Base-by-base conservation (phyloP, 2,113 vertebrate species). In the Cottus gobio region DNA sequence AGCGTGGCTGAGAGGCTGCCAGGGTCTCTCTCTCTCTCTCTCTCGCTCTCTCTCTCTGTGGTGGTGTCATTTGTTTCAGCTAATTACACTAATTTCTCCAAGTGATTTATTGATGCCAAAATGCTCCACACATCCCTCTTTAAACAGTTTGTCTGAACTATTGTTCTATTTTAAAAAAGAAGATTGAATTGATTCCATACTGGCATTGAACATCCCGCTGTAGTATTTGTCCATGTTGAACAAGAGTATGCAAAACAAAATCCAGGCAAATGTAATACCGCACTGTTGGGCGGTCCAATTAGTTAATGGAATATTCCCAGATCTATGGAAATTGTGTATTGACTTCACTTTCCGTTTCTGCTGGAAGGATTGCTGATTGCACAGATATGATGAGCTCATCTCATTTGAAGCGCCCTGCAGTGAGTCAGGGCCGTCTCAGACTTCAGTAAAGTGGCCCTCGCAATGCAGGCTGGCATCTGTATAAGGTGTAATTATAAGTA, bases 21-120 rank as follows among this genome's bases (percentile, higher is more conserved):
- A 85, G 72, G 63, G 24, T 5, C 26, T 26, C 10, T 26, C 39
- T 77, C 34, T 36, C 46, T 83, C 16, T 16, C 44, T 46, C 44
- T 18, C 15, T 46, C 44, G 1, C 24, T 54, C 15, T 46, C 46
- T 36, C 52, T 83, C 75, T 74, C 81, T 56, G 57, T 11, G 62
- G 81, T 37, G 78, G 57, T 73, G 48, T 82, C 71, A 52, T 89
- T 89, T 89, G 86, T 85, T 82, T 80, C 63, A 58, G 48, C 78
- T 90, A 87, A 89, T 90, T 73, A 85, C 66, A 60, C 73, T 76
- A 63, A 90, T 84, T 85, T 82, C 37, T 83, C 61, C 34, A 87
- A 82, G 86, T 83, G 52, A 85, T 75, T 87, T 73, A 83, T 86
- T 83, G 75, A 83, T 84, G 31, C 36, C 44, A 63, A 79, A 82